phyloP scores from a whole-genome alignment of 2,113 vertebrate genomes.

The Lophura nycthemera region DNA sequence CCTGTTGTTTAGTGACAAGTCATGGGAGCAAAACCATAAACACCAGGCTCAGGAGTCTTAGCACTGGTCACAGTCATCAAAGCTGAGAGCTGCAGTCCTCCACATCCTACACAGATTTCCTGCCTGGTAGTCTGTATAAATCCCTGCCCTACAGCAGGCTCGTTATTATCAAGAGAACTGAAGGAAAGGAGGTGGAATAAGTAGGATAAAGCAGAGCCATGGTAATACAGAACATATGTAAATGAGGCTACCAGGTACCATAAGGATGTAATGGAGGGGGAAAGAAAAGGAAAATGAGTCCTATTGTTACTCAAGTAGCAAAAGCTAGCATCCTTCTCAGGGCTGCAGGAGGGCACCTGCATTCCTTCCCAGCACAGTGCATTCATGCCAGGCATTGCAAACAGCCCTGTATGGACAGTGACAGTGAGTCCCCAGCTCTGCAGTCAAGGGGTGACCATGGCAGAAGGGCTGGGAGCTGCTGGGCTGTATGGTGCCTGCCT shows the following conservation, averaged over 20 bases:
- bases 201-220: constrained; percentile 7
- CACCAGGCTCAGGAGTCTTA: neutral
- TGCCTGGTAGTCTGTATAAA: neutral
- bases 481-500: neutral
- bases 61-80: neutral
- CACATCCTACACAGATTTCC: neutral
- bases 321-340: neutral
- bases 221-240: neutral
- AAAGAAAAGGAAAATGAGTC: neutral
- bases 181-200: neutral
- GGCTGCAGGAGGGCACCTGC: neutral
- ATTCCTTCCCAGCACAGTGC: neutral
- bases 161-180: neutral
- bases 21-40: neutral
- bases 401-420: rapidly evolving
- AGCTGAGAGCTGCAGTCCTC: neutral
- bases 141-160: neutral
- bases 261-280: neutral
- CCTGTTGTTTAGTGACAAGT: neutral
- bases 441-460: neutral
- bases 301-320: neutral
- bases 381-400: neutral
- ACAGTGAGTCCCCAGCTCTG: neutral
- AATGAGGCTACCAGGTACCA: neutral
- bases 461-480: neutral